These are phyloP conservation scores for Astreopora myriophthalma DNA, from an alignment of 64 coral and sea anemone genomes.

Conservation along the genomic window DNA sequence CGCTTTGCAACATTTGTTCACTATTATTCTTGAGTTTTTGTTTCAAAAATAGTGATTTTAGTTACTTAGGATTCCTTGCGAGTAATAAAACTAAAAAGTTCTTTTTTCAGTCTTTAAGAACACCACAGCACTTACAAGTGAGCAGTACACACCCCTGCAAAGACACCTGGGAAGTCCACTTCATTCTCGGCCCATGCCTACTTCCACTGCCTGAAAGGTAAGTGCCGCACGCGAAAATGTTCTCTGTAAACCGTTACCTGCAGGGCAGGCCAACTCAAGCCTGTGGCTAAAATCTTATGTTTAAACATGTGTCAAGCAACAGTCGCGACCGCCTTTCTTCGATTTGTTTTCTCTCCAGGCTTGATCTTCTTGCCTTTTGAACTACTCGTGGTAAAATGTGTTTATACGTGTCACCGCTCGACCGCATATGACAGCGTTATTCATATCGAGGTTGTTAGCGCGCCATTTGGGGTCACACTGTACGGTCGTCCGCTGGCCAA, in stretches of 20 bases:
- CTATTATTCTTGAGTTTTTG: too few species aligned
- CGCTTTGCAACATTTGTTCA: too few species aligned
- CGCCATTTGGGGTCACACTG: neutral
- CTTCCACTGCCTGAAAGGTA: constrained; percentile 48
- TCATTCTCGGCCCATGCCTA: constrained; percentile 48
- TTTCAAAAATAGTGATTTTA: too few species aligned
- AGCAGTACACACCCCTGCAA: constrained; percentile 88
- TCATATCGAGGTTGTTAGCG: neutral
- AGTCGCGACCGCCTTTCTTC: neutral
- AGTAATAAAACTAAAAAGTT: too few species aligned
- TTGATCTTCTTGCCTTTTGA: neutral
- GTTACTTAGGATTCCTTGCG: too few species aligned
- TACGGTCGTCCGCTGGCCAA: neutral
- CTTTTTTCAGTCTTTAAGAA: neutral
- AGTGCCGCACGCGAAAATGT: too few species aligned
- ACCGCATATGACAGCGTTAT: neutral
- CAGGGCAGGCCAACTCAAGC: too few species aligned
- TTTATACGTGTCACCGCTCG: neutral
- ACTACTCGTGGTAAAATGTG: too few species aligned
- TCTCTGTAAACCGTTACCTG: too few species aligned
- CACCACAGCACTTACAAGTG: constrained; percentile 44
- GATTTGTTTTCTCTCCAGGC: neutral
- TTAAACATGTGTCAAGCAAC: neutral
- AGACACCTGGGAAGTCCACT: constrained; percentile 89
- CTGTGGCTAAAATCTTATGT: neutral